Conservation (phyloP, 2,113 vertebrate genomes). For the Clupea harengus region DNA sequence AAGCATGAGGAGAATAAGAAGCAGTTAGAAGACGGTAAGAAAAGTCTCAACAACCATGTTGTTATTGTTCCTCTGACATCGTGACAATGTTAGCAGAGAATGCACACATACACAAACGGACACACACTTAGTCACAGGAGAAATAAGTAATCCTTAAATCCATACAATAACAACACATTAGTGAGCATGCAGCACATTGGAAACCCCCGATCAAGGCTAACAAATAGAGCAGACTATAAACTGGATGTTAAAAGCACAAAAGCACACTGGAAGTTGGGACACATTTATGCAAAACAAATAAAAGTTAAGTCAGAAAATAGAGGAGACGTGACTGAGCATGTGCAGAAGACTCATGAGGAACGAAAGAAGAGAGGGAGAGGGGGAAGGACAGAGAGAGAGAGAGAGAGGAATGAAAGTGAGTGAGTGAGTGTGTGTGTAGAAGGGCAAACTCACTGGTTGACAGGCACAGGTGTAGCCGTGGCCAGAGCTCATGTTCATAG, state of each 20-base stretch:
- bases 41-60: neutral
- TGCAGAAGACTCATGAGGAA: neutral
- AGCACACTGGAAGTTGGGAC: neutral
- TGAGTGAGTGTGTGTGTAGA: neutral
- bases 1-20: constrained; percentile 59
- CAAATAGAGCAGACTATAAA: neutral
- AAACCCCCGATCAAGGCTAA: neutral
- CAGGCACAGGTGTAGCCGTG: constrained; percentile 88
- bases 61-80: neutral
- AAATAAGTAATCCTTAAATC: neutral
- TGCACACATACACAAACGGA: neutral
- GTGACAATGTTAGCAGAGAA: neutral
- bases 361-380: neutral
- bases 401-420: neutral
- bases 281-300: neutral
- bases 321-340: neutral
- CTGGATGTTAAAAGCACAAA: neutral
- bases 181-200: neutral
- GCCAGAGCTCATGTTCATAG: constrained; percentile 81
- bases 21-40: constrained; percentile 33
- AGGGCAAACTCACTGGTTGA: constrained; percentile 70
- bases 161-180: neutral
- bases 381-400: neutral
- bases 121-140: neutral
- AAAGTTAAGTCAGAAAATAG: neutral